Percentiles rank a stretch among this genome's conserved stretches.
These are phyloP conservation scores for Scaptomyza hsui DNA, from an alignment of 1,140 invertebrate species.

Conservation along the genomic window DNA sequence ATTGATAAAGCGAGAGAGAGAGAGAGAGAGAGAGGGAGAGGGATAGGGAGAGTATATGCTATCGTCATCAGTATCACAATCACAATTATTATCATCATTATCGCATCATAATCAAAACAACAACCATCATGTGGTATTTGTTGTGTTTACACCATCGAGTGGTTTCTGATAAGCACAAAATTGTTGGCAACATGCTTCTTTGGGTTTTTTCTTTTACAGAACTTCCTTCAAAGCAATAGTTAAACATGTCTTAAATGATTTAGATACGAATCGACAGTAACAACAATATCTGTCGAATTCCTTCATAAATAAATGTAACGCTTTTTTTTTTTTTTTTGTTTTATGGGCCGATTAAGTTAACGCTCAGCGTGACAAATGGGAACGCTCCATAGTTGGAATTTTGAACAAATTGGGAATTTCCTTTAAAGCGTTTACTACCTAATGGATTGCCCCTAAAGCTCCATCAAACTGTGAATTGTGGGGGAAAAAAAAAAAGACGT, in stretches of 20 bases:
- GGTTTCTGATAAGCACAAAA: slow-evolving; percentile 49
- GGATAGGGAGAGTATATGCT: too few relatives aligned
- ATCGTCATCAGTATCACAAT: neutral
- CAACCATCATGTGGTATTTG: slow-evolving; percentile 48
- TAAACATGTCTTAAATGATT: slow-evolving; percentile 70
- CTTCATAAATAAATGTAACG: neutral
- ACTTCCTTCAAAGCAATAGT: too few relatives aligned
- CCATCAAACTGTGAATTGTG: slow-evolving; percentile 8
- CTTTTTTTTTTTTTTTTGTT: neutral
- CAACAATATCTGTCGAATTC: slow-evolving; percentile 2
- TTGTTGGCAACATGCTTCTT: slow-evolving; percentile 4
- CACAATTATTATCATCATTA: slow-evolving; percentile 20
- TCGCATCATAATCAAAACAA: too few relatives aligned
- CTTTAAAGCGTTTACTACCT: neutral
- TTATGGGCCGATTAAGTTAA: neutral
- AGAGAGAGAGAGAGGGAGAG: neutral
- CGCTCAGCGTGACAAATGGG: neutral
- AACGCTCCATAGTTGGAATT: neutral
- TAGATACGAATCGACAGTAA: slow-evolving; percentile 37
- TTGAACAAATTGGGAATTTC: slow-evolving; percentile 1
- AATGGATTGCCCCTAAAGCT: neutral
- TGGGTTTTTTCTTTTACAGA: neutral
- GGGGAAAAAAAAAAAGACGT: too few relatives aligned
- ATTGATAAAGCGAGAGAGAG: slow-evolving; percentile 25
- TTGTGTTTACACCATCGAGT: slow-evolving; percentile 39